These are phyloP conservation scores for Macroramphosus scolopax DNA, from an alignment of 2,797 vertebrate species.

Conservation along the genomic window DNA sequence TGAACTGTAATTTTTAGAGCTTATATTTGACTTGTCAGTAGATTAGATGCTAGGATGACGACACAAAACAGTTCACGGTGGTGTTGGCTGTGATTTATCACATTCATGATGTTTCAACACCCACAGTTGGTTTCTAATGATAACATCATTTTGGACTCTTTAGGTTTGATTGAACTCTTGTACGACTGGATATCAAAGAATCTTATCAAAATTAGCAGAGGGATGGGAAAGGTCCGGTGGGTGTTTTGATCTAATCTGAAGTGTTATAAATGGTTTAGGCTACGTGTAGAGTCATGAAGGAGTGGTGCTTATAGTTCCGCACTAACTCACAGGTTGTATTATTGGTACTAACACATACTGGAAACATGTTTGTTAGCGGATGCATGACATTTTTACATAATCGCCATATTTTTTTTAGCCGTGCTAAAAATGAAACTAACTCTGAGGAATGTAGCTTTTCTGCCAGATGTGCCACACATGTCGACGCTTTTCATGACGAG, in stretches of 20 bases:
- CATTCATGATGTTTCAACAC: too few species aligned
- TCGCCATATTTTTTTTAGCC: conserved; percentile 19
- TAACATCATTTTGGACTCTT: too few species aligned
- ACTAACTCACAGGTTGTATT: conserved; percentile 5
- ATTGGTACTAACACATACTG: conserved; percentile 27
- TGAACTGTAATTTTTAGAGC: too few species aligned
- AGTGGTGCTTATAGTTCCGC: conserved; percentile 1
- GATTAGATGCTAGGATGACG: too few species aligned
- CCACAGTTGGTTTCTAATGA: too few species aligned
- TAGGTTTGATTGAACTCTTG: too few species aligned
- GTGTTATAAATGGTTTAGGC: background rate
- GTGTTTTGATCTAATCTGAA: background rate
- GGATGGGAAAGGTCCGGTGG: background rate
- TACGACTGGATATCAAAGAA: too few species aligned
- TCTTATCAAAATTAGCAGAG: background rate
- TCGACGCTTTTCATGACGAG: conserved; percentile 24
- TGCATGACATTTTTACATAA: conserved; percentile 4
- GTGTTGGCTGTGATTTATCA: too few species aligned
- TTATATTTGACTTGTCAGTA: too few species aligned
- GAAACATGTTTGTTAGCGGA: conserved; percentile 12
- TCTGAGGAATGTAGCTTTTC: conserved; percentile 18
- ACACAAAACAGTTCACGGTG: too few species aligned
- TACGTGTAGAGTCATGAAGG: background rate
- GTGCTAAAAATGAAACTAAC: conserved; percentile 44
- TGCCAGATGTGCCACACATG: conserved; percentile 13